Evolutionary conservation across 2,888 invertebrate species (phyloP), one percentile per base, ranked within the genome.

Genomic region (Deilephila porcellus): DNA sequence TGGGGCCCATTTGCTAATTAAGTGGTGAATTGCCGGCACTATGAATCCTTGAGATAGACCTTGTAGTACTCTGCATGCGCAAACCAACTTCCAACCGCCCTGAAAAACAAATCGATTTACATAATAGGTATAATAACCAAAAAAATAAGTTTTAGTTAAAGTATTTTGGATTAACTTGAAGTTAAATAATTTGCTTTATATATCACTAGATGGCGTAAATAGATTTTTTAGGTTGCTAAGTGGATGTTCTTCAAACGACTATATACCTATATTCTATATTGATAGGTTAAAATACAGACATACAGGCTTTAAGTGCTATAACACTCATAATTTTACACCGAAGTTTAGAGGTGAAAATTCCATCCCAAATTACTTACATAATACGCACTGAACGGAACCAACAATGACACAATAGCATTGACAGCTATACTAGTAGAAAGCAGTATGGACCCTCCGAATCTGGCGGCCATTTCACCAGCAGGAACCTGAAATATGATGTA

Each of bases 401-500:
- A 6, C 7, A 87, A 29, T 0, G 83, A 82, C 0, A 86, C 77
- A 34, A 96, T 81, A 0, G 96, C 94, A 17, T 90, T 84, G 0
- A 83, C 70, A 7, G 76, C 76, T 0, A 89, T 73, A 1, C 81
- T 79, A 0, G 77, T 62, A 1, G 94, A 86, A 19, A 96, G 84
- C 6, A 97, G 90, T 20, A 95, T 88, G 80, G 96, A 96, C 3
- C 96, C 97, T 0, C 97, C 97, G 83, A 96, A 95, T 60, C 93
- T 93, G 74, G 96, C 96, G 0, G 97, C 96, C 79, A 97, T 83
- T 77, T 96, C 94, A 0, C 97, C 97, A 0, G 95, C 95, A 0
- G 96, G 96, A 17, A 96, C 87, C 86, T 97, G 97, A 32, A 96
- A 95, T 6, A 96, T 80, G 0, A 96, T 94, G 85, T 97, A 97